phyloP scores from a whole-genome alignment of 2,113 vertebrate species.

The Typhlomys cinereus region DNA sequence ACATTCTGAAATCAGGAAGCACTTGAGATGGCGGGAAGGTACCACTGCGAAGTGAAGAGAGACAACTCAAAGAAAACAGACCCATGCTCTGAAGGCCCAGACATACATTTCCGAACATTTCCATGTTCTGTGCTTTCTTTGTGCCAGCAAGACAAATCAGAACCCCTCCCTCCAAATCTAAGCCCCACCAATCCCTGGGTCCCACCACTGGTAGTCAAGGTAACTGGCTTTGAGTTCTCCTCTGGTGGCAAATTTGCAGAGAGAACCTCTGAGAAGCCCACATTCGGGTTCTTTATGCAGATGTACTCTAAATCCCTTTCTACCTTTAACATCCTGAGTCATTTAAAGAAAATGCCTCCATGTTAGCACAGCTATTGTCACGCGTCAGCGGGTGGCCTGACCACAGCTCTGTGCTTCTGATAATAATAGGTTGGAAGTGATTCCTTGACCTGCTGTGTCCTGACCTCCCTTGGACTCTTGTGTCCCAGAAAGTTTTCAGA shows the following conservation, averaged over 20 bases:
- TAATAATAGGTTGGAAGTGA: constrained; percentile 65
- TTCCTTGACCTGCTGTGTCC: constrained; percentile 64
- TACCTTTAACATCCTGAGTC: constrained; percentile 41
- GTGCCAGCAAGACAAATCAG: constrained; percentile 34
- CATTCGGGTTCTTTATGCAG: background rate
- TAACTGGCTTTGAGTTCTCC: constrained; percentile 4
- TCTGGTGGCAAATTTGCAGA: constrained; percentile 1
- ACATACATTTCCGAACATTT: background rate
- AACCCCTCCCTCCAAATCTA: background rate
- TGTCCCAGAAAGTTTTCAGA: constrained; percentile 59
- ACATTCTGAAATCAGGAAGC: background rate
- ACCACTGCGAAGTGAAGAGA: background rate
- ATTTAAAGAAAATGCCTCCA: constrained; percentile 41
- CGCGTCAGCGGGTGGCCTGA: constrained; percentile 57
- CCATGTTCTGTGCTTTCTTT: background rate
- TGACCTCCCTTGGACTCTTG: constrained; percentile 49
- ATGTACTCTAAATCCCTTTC: constrained; percentile 28
- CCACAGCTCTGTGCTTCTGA: constrained; percentile 48
- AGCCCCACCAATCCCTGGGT: background rate
- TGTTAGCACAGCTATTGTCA: constrained; percentile 35
- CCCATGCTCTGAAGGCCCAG: background rate
- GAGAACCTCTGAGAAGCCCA: background rate
- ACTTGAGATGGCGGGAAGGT: background rate
- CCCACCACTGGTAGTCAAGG: background rate
- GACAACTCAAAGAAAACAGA: constrained; percentile 10